Evolutionary conservation across 2,113 vertebrate genomes (phyloP).

Genomic region (Callocephalon fimbriatum): DNA sequence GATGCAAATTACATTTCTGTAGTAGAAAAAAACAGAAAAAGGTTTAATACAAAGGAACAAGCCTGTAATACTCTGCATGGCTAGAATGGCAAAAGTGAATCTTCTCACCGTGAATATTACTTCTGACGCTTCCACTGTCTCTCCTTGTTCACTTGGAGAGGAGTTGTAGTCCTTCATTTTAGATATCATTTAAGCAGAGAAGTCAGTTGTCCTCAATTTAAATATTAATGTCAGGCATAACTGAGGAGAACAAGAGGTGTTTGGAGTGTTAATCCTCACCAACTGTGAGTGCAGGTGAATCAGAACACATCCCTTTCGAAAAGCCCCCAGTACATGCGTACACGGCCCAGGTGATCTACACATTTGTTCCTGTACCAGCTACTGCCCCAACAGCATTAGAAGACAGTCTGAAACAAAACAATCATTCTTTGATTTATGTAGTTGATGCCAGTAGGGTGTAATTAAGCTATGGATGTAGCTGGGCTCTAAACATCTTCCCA

Average conservation of each 20-base stretch:
- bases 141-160: background rate
- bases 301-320: background rate
- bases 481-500: background rate
- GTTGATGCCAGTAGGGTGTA: background rate
- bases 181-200: background rate
- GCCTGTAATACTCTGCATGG: background rate
- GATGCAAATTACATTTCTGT: slow-evolving; percentile 3
- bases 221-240: background rate
- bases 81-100: background rate
- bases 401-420: background rate
- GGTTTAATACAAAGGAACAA: background rate
- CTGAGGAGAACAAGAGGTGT: background rate
- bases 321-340: background rate
- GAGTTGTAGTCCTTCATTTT: background rate
- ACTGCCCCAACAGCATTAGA: background rate
- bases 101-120: background rate
- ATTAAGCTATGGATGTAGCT: background rate
- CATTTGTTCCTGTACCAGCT: background rate
- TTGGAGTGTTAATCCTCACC: background rate
- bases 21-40: background rate
- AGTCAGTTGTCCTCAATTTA: background rate
- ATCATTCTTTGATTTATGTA: background rate
- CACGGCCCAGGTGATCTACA: background rate
- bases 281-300: background rate
- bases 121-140: background rate